These are phyloP conservation scores for Amphipoea lucens DNA, from an alignment of 2,888 invertebrate genomes.

Conservation along the genomic window DNA sequence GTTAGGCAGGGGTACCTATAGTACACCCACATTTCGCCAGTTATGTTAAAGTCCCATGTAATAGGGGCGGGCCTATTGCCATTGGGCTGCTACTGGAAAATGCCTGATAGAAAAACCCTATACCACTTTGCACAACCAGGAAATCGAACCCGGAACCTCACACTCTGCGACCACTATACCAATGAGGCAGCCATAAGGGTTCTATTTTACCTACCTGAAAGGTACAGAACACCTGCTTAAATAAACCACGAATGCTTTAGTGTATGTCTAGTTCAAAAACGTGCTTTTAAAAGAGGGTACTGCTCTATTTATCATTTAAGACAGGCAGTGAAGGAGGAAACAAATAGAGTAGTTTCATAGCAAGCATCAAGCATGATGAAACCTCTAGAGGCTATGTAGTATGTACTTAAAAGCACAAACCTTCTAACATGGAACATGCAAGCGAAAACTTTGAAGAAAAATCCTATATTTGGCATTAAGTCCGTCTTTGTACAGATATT, in stretches of 20 bases:
- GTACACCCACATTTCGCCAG: too few species aligned
- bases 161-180: background rate
- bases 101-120: background rate
- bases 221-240: background rate
- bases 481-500: background rate
- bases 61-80: background rate
- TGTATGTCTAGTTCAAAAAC: constrained; percentile 17
- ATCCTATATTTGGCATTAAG: background rate
- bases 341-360: background rate
- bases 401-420: background rate
- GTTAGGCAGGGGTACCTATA: too few species aligned
- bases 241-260: background rate
- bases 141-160: background rate
- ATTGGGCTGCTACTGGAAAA: background rate
- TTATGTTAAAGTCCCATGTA: background rate
- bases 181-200: background rate
- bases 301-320: background rate
- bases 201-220: background rate
- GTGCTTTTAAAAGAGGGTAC: background rate
- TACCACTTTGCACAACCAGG: background rate
- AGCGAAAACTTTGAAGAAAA: background rate
- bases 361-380: background rate
- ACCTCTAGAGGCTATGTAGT: background rate
- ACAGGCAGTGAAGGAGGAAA: background rate
- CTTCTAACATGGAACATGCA: background rate